These are phyloP conservation scores for Seira sanloemensis DNA, from an alignment of 2,888 invertebrate genomes.

Conservation along the genomic window DNA sequence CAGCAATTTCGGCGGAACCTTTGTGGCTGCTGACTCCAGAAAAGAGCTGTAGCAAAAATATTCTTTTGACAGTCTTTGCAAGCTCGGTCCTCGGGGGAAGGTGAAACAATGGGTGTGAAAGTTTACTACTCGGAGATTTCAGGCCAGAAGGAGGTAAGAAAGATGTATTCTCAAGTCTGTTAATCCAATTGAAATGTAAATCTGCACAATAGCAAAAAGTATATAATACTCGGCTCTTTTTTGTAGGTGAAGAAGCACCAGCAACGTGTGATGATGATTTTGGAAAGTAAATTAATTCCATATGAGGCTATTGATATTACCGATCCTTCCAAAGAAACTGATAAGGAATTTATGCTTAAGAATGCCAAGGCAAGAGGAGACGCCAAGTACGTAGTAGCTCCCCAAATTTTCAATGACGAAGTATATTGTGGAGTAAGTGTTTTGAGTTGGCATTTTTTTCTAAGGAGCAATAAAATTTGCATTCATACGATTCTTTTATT, in stretches of 20 bases:
- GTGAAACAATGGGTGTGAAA: constrained; percentile 87
- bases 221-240: no score
- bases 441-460: neutral
- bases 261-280: constrained; percentile 93
- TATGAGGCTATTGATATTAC: constrained; percentile 96
- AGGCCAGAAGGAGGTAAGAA: constrained; percentile 91
- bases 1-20: no score
- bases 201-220: no score
- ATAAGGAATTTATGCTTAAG: constrained; percentile 94
- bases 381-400: constrained; percentile 89
- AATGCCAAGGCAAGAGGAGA: constrained; percentile 80
- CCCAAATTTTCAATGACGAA: constrained; percentile 95
- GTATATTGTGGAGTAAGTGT: constrained; percentile 92
- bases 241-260: constrained; percentile 95
- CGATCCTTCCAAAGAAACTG: constrained; percentile 87
- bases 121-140: constrained; percentile 94
- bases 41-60: no score
- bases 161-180: constrained; percentile 4
- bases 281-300: constrained; percentile 92
- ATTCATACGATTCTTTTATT: constrained; percentile 20
- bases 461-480: neutral
- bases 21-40: no score
- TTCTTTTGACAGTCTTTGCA: no score
- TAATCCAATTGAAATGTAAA: no score
- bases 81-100: neutral